Conservation (phyloP, 64 coral and sea anemone species). For the Catalaphyllia jardinei region DNA sequence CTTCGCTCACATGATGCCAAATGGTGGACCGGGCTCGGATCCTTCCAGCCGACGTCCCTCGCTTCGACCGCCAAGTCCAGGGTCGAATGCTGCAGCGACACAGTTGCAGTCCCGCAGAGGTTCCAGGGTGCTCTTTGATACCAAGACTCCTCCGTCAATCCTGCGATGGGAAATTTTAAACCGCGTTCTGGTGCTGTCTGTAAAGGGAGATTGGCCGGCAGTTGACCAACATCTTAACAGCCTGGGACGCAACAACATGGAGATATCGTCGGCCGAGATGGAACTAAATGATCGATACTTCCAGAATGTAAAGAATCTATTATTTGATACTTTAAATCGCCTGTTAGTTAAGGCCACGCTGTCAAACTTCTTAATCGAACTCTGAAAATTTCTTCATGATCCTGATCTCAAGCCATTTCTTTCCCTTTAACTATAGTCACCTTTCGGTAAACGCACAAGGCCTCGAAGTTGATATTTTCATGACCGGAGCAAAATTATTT, state of each 20-base stretch:
- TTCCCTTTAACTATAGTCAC: neutral
- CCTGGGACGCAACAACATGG: slow-evolving; percentile 89
- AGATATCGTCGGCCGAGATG: slow-evolving; percentile 57
- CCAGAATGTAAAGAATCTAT: neutral
- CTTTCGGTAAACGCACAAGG: too few species aligned
- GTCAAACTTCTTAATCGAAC: neutral
- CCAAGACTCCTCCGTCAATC: slow-evolving; percentile 69
- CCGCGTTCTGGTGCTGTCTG: slow-evolving; percentile 66
- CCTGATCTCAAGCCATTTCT: neutral
- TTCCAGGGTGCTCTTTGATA: slow-evolving; percentile 71
- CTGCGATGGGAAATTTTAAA: slow-evolving; percentile 80
- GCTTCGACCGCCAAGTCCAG: slow-evolving; percentile 45
- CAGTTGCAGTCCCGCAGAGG: slow-evolving; percentile 39
- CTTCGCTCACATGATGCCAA: neutral
- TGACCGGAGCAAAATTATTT: too few species aligned
- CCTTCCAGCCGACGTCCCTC: slow-evolving; percentile 30
- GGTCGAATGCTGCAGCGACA: neutral
- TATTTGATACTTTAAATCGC: neutral
- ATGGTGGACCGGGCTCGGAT: neutral
- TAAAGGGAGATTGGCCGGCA: slow-evolving; percentile 79
- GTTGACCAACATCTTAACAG: slow-evolving; percentile 86
- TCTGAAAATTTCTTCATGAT: neutral
- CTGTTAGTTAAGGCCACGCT: too few species aligned
- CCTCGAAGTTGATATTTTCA: too few species aligned
- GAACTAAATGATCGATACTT: slow-evolving; percentile 46